Conservation (phyloP, 2,113 vertebrate genomes). For the Trichechus manatus region DNA sequence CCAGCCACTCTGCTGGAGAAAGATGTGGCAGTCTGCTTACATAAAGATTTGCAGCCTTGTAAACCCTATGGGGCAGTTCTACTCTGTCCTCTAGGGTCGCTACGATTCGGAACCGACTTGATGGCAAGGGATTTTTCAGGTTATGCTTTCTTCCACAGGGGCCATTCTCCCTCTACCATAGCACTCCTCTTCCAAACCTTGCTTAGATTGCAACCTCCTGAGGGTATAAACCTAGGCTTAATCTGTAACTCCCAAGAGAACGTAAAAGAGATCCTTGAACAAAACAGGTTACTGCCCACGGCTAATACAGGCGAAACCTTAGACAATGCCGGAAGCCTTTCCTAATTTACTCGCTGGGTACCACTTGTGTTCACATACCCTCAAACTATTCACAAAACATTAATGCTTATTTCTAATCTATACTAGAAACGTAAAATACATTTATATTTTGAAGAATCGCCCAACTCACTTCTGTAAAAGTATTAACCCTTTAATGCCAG, state of each 20-base stretch:
- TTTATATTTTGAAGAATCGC: neutral
- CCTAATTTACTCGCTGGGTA: neutral
- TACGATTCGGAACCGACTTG: too few relatives aligned
- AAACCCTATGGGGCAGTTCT: too few relatives aligned
- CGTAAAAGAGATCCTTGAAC: neutral
- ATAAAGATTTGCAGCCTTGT: too few relatives aligned
- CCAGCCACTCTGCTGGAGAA: too few relatives aligned
- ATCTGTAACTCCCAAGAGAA: conserved; percentile 22
- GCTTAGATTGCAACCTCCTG: neutral
- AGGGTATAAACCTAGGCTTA: conserved; percentile 13
- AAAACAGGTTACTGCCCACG: neutral
- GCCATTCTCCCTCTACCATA: too few relatives aligned
- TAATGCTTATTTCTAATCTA: neutral
- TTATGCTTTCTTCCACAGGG: neutral
- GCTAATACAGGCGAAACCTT: neutral
- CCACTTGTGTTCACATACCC: fast-evolving
- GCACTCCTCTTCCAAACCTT: neutral
- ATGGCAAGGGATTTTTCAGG: too few relatives aligned
- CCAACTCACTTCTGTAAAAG: neutral
- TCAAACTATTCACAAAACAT: neutral
- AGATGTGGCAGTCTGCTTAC: too few relatives aligned
- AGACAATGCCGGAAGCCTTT: neutral
- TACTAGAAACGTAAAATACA: neutral
- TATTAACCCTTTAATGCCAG: neutral
- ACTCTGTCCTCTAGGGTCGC: too few relatives aligned